phyloP scores from a whole-genome alignment of 2,888 invertebrate species.

The Apotomis capreana region DNA sequence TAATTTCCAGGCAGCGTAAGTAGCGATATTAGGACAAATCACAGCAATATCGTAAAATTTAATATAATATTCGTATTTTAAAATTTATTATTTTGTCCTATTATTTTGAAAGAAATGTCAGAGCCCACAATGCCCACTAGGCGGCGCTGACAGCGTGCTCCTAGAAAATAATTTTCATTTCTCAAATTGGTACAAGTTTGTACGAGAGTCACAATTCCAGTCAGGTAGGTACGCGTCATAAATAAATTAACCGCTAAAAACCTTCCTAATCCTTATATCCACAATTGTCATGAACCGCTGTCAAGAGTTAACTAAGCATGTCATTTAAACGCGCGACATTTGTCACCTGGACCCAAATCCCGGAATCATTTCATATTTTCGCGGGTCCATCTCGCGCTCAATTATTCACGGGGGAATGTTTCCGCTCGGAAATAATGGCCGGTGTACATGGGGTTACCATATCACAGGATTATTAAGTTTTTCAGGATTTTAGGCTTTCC shows the following conservation, averaged over 20 bases:
- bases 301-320: slow-evolving; percentile 28
- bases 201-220: neutral
- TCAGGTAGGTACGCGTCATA: neutral
- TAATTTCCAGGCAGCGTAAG: too few relatives aligned
- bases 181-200: too few relatives aligned
- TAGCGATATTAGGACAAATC: too few relatives aligned
- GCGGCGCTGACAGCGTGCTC: too few relatives aligned
- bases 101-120: too few relatives aligned
- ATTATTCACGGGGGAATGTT: slow-evolving; percentile 69
- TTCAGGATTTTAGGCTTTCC: too few relatives aligned
- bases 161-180: too few relatives aligned
- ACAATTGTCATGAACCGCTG: slow-evolving; percentile 15
- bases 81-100: too few relatives aligned
- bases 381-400: slow-evolving; percentile 73
- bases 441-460: slow-evolving; percentile 49
- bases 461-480: too few relatives aligned
- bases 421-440: slow-evolving; percentile 75
- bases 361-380: slow-evolving; percentile 78
- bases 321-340: slow-evolving; percentile 18
- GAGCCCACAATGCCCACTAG: too few relatives aligned
- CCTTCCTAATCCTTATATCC: neutral
- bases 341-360: slow-evolving; percentile 52
- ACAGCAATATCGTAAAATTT: too few relatives aligned
- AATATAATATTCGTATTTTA: too few relatives aligned
- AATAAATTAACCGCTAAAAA: neutral